Conservation (phyloP, 2,113 vertebrate genomes). For the Paratilapia polleni region DNA sequence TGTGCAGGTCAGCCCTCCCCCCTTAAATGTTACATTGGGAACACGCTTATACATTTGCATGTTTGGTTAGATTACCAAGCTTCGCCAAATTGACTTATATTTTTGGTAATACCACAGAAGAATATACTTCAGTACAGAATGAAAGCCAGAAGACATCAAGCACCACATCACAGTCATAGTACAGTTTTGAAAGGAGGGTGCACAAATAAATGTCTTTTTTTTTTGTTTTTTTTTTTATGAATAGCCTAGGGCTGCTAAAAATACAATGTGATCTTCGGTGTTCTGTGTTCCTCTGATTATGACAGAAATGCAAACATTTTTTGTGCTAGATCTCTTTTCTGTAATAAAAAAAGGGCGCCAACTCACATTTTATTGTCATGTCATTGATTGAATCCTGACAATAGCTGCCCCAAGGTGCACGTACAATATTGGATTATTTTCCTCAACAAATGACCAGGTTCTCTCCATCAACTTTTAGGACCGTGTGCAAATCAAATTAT, state of each 20-base stretch:
- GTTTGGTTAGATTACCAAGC: constrained; percentile 19
- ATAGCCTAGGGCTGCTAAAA: not conserved
- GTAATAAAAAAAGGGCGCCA: not conserved
- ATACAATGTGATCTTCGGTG: not conserved
- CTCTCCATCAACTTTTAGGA: not conserved
- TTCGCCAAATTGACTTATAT: not conserved
- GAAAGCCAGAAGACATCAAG: not conserved
- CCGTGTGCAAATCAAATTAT: not conserved
- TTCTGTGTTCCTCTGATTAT: not conserved
- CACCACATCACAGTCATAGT: not conserved
- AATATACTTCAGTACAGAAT: not conserved
- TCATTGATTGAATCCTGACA: not conserved
- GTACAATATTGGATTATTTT: not conserved
- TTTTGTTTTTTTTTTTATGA: not conserved
- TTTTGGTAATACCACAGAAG: not conserved
- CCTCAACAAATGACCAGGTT: not conserved
- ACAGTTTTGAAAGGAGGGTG: not conserved
- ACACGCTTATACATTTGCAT: constrained; percentile 28
- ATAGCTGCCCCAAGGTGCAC: not conserved
- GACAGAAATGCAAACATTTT: not conserved
- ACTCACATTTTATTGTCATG: not conserved
- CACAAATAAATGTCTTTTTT: not conserved
- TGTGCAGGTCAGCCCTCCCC: constrained; percentile 41
- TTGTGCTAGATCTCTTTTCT: not conserved
- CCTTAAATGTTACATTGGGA: constrained; percentile 56